These are phyloP conservation scores for Neodiprion fabricii DNA, from an alignment of 1,140 invertebrate genomes.

Conservation along the genomic window DNA sequence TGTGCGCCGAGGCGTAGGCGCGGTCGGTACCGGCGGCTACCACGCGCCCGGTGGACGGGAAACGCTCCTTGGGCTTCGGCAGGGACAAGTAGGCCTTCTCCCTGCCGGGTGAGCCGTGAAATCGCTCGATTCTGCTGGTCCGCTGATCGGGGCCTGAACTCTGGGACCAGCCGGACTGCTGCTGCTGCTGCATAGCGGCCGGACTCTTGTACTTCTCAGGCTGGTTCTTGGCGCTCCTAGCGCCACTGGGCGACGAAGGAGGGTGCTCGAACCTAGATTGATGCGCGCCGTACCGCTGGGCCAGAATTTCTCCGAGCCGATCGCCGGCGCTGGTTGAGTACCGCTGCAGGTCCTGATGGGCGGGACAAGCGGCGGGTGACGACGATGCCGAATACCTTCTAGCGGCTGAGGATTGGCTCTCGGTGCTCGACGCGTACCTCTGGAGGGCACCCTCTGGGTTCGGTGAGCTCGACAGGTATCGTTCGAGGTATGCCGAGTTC, in stretches of 20 bases:
- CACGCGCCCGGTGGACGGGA: constrained; percentile 45
- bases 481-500: constrained; percentile 38
- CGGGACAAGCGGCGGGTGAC: constrained; percentile 46
- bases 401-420: too few relatives aligned
- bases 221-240: constrained; percentile 8
- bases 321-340: constrained; percentile 2
- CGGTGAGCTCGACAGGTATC: constrained; percentile 47
- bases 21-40: constrained; percentile 36
- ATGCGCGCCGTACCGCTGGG: constrained; percentile 28
- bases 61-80: constrained; percentile 60
- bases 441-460: constrained; percentile 51
- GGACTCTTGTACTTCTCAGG: constrained; percentile 22
- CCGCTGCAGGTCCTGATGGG: constrained; percentile 15
- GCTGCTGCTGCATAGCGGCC: constrained; percentile 51
- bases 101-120: not conserved
- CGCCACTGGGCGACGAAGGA: constrained; percentile 32
- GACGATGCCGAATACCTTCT: constrained; percentile 45
- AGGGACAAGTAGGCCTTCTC: constrained; percentile 48
- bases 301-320: constrained; percentile 38
- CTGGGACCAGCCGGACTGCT: constrained; percentile 48
- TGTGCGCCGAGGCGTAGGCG: constrained; percentile 53
- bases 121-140: not conserved
- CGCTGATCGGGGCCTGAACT: not conserved
- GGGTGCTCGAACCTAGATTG: too few relatives aligned
- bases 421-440: constrained; percentile 45